Evolutionary conservation across 2,797 vertebrate genomes (phyloP), one percentile per base, ranked within the genome.

Genomic region (Neomorphus geoffroyi): DNA sequence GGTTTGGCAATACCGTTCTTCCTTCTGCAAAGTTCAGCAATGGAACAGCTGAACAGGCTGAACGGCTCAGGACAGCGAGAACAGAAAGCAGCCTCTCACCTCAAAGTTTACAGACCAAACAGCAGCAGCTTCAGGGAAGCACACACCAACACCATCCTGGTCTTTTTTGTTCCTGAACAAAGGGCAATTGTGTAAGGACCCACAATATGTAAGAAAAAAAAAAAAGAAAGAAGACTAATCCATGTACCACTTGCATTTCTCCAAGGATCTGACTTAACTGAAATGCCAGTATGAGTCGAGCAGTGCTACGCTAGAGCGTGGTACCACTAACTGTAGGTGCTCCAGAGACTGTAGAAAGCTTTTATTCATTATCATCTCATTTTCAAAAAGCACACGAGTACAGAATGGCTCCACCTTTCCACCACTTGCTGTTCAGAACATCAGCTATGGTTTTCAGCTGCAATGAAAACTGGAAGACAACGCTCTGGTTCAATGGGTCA

Each of bases 221-320:
- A 41, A 41, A 41, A 95, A 12, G 5, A 23, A 6, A 9, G 72
- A 24, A 22, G 9, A 37, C 50, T 41, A 71, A 87, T n/a, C 58
- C 37, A 30, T 11, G 23, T 11, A 28, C 18, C 51, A 30, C 46
- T 35, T 41, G 30, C 24, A 6, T 57, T 78, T 48, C 24, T 1
- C 4, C 35, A 39, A 48, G 41, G 15, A n/a, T 57, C 88, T 61
- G 16, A 53, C 14, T 57, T 22, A n/a, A 7, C 21, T 0, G 0
- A 62, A 72, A 58, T n/a, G 9, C 1, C 64, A 78, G 9, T 27
- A 18, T 10, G 48, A 24, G 23, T 3, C 43, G 3, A 3, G 19
- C 32, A 35, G 24, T 13, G 21, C 23, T 69, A 19, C 35, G 6
- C 10, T 58, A 9, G 13, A 50, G 43, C 2, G 48, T 8, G 32